Base-by-base conservation (phyloP, 1,140 invertebrate genomes). In the Intoshia linei region DNA sequence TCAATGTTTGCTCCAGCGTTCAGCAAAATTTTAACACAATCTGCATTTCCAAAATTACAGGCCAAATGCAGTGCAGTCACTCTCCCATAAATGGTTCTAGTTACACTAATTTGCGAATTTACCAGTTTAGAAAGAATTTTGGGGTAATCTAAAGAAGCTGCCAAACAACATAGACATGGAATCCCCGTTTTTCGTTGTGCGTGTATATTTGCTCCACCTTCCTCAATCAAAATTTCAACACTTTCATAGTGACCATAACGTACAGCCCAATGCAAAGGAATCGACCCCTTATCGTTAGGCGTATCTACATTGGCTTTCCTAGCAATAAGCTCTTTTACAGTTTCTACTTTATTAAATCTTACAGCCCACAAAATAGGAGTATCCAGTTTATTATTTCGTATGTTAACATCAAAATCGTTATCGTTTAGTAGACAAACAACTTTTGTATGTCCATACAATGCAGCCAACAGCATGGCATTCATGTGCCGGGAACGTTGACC, bases 181-280 rank as follows among this genome's bases (percentile, higher is more conserved):
- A 43, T 36, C 3, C 43, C 44, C 1, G 41, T 30, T n/a, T 43
- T 41, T 15, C 41, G 34, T 19, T 29, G n/a, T 15, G 37, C 34
- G 30, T 36, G 25, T 13, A 43, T 24, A 21, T 43, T 37, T 10
- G 38, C 41, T n/a, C 32, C 33, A 11, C 41, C 41, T 27, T 41
- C 39, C 20, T 38, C 23, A 31, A 40, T 40, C 22, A 45, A 34
- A 30, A 40, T 19, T 25, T 42, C 18, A 4, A 37, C 41, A 25
- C 44, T 27, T 10, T 36, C 34, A 17, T 23, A 22, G 33, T 39
- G 33, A n/a, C 42, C 42, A 21, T 42, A 45, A 4, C 37, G 31
- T 4, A 44, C 42, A 14, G 44, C 42, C 44, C 44, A 45, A 20
- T 45, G 42, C 4, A 45, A 37, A 3, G 44, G 42, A 29, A 42